Base-by-base conservation (phyloP, 2,797 vertebrate species). In the Astyanax mexicanus region DNA sequence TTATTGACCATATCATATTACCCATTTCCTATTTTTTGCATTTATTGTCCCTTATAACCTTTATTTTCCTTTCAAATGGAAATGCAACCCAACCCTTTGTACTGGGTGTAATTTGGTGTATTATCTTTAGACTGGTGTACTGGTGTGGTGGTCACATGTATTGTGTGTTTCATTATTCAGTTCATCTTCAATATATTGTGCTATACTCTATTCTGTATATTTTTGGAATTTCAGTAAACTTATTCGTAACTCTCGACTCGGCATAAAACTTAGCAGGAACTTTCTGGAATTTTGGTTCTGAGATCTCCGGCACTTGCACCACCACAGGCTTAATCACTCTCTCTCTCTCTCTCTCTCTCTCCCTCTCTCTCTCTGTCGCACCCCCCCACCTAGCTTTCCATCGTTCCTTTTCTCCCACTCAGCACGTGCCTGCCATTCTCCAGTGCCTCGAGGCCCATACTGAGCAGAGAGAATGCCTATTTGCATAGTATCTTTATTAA, bases 401-500 rank as follows among this genome's bases (percentile, higher is more conserved):
- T 73, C 72, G 40, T 73, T 80, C 75, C 69, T 60, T 45, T 69
- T 47, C 72, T 77, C 81, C 81, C 75, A 76, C 84, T 82, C 70
- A 12, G 66, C 27, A 69, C 74, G 66, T 83, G 81, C 77, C 74
- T 61, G 13, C 42, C 75, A 73, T 86, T 83, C 73, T 81, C 69
- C 54, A 11, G 65, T 25, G 61, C 67, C 62, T 78, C 12, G 29
- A 69, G 69, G 45, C 71, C 66, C 21, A 72, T 52, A 60, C 51
- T 23, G 6, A 73, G 66, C 64, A 45, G 74, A 69, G 58, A 72
- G 79, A 83, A 84, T 84, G 74, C 72, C 8, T 35, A 52, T 81
- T 80, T 77, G 83, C 78, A 80, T 85, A 71, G 78, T 77, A 83
- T 84, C 80, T 79, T 75, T 81, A 80, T 79, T 82, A 84, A 86